Base-by-base conservation (phyloP, 92 coral and sea anemone species). In the Scolanthus callimorphus region DNA sequence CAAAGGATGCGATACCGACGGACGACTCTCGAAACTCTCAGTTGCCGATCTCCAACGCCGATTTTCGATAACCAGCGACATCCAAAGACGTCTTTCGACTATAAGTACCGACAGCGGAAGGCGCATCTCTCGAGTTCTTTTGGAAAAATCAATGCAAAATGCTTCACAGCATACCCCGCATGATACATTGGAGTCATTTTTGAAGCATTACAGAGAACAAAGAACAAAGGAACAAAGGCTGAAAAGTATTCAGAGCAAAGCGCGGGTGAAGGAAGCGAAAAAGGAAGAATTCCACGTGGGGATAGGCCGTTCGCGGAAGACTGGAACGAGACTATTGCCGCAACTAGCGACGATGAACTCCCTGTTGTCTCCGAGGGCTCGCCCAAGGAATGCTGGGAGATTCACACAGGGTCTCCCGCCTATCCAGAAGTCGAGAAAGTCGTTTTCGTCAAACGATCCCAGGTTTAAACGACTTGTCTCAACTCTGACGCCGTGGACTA, bases 401-500 rank as follows among this genome's bases (percentile, higher is more conserved):
- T 34, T 6, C 9, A 34, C 43, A 6, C 9, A 34, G 6, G 9
- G 43, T 15, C 15, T 34, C 6, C 43, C 43, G 6, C 9, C 6
- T 34, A 34, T 34, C 15, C 15, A 34, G 9, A 6, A 34, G 43
- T 6, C 9, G 15, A 34, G 9, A 6, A 34, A 15, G 43, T 6
- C 43, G 15, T 34, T 34, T 15, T 6, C 43, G 43, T 15, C 9
- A 6, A 43, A 48, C 19, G 89, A 82, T 25, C 69, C 84, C 1
- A 51, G 89, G 37, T 82, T 82, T 70, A 64, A 76, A 49, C 76
- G 58, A 22, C 76, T 82, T 10, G 39, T 82, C 12, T 82, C 89
- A 1, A 30, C 74, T 21, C 51, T 82, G 49, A 46, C 67, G 22
- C 52, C 69, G 13, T 27, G 37, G 27, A 51, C 57, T 26, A 59